These are phyloP conservation scores for Anolis sagrei DNA, from an alignment of 2,113 vertebrate species.

Conservation along the genomic window DNA sequence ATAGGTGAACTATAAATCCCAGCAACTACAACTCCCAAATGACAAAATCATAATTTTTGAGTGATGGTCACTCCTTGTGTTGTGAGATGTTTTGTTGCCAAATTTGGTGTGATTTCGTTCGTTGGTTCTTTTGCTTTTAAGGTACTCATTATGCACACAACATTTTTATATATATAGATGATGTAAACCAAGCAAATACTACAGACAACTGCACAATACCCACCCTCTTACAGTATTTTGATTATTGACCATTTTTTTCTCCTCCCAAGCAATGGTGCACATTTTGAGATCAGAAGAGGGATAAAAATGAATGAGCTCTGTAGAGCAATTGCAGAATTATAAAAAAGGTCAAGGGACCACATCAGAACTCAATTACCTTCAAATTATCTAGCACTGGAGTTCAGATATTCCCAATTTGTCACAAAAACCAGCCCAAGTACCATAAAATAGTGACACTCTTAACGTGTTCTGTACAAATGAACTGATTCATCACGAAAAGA, in stretches of 20 bases:
- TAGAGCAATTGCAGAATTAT: slow-evolving; percentile 62
- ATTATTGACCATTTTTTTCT: slow-evolving; percentile 52
- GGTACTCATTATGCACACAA: too few relatives aligned
- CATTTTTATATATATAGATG: too few relatives aligned
- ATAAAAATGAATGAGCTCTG: slow-evolving; percentile 52
- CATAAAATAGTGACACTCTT: slow-evolving; percentile 42
- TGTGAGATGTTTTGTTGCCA: too few relatives aligned
- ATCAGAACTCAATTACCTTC: slow-evolving; percentile 60
- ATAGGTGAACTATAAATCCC: too few relatives aligned
- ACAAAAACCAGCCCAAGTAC: slow-evolving; percentile 56
- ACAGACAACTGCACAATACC: too few relatives aligned
- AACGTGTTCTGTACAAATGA: slow-evolving; percentile 31
- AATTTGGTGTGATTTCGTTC: too few relatives aligned
- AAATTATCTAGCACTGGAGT: slow-evolving; percentile 52
- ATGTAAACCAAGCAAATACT: too few relatives aligned
- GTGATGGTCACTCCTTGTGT: too few relatives aligned
- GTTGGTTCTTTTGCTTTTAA: too few relatives aligned
- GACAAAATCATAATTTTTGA: too few relatives aligned
- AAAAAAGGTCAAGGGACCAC: slow-evolving; percentile 67
- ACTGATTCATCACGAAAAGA: slow-evolving; percentile 18
- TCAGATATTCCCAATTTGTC: slow-evolving; percentile 58
- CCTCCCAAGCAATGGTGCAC: slow-evolving; percentile 30
- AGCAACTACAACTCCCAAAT: too few relatives aligned
- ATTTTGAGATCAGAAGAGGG: slow-evolving; percentile 31
- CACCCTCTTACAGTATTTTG: slow-evolving; percentile 13